These are phyloP conservation scores for Bimastos eiseni DNA, from an alignment of 2,888 invertebrate species.

Conservation along the genomic window DNA sequence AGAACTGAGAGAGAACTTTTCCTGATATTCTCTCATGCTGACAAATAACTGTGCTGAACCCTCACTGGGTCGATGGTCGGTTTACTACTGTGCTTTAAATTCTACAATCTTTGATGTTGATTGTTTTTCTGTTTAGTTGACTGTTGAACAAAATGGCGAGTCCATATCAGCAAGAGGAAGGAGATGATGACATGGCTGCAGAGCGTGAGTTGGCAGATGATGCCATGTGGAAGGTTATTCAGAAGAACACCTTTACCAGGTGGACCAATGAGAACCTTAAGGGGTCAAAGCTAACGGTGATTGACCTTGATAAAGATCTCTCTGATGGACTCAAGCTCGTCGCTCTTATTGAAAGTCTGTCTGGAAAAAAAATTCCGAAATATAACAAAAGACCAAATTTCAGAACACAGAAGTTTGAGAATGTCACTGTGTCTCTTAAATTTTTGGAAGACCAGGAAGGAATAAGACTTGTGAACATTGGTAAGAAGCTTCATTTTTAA, in stretches of 20 bases:
- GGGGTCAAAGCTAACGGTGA: constrained; percentile 75
- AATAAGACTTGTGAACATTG: constrained; percentile 88
- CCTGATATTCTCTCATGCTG: not conserved
- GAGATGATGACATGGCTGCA: constrained; percentile 46
- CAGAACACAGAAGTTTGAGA: constrained; percentile 87
- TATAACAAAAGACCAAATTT: constrained; percentile 83
- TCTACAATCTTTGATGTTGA: not conserved
- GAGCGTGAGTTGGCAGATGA: constrained; percentile 80
- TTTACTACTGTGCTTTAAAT: not conserved
- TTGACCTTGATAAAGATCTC: constrained; percentile 80
- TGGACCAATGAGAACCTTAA: constrained; percentile 91
- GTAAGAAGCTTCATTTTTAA: constrained; percentile 68
- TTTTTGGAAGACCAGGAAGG: constrained; percentile 82
- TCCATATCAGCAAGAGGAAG: not conserved
- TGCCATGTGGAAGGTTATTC: constrained; percentile 89
- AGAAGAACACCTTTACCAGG: constrained; percentile 78
- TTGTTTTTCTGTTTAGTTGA: not conserved
- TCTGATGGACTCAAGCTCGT: constrained; percentile 77
- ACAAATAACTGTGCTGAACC: not conserved
- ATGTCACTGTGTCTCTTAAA: constrained; percentile 83
- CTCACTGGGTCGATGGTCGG: not conserved
- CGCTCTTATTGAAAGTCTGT: constrained; percentile 73
- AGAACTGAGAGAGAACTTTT: no score
- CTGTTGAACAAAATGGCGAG: not conserved
- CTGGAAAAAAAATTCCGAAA: constrained; percentile 78